Base-by-base conservation (phyloP, 2,113 vertebrate species). In the Otolemur garnettii region DNA sequence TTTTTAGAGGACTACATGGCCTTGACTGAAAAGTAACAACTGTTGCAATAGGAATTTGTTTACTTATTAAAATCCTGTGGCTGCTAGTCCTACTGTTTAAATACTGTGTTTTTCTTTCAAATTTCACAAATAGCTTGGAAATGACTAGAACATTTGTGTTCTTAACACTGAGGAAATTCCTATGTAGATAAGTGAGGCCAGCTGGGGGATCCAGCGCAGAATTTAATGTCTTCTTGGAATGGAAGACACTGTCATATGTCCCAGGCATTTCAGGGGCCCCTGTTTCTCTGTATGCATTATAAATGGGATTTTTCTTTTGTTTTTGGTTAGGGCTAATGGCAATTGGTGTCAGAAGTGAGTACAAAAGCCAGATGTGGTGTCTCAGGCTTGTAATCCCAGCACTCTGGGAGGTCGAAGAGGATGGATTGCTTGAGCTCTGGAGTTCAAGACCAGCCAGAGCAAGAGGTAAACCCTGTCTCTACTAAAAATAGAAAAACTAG, bases 21-120 rank as follows among this genome's bases (percentile, higher is more conserved):
- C 13, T 72, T 90, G 30, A 68, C 77, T 81, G 59, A 94, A 84
- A 87, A 88, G 45, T 74, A 74, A 64, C 75, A 93, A 89, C 69
- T 74, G 33, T 21, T 21, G 30, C 83, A 35, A 71, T 1, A 80
- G 59, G 33, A 90, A 68, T 92, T 93, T 86, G 69, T 90, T 91
- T 88, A 66, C 7, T 93, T 82, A 24, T 75, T 92, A 88, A 90
- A 93, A 83, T 28, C 72, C 60, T 85, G 78, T 87, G 77, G 59
- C 17, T 50, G 10, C 64, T 57, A 53, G 38, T 15, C 42, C 42
- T 45, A 4, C 71, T 78, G 57, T 95, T 93, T 96, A 79, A 50
- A 64, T 62, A 75, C 28, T 79, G 17, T 28, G 38, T 91, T 87
- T 84, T 92, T 82, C 64, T 81, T 87, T n/a, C 38, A 22, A 84